These are phyloP conservation scores for Intellagama lesueurii DNA, from an alignment of 2,797 vertebrate species.

Conservation along the genomic window DNA sequence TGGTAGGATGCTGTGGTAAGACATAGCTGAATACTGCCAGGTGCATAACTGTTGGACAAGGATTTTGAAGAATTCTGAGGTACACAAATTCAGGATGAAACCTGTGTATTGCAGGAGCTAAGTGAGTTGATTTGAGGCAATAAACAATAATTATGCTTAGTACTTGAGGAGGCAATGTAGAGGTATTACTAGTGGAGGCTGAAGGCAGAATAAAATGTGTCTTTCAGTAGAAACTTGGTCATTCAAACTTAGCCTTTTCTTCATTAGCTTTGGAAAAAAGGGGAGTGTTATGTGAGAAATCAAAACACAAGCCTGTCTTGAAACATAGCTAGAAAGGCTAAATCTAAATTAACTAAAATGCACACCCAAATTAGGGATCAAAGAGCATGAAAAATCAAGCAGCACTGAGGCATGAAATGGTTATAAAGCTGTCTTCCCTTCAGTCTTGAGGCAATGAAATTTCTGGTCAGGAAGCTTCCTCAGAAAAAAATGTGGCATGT, in stretches of 20 bases:
- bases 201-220: slow-evolving; percentile 42
- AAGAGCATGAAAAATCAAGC: slow-evolving; percentile 71
- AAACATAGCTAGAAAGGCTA: slow-evolving; percentile 48
- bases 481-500: slow-evolving; percentile 35
- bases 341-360: slow-evolving; percentile 70
- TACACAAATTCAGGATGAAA: slow-evolving; percentile 21
- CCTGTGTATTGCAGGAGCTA: slow-evolving; percentile 28
- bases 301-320: slow-evolving; percentile 58
- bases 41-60: slow-evolving; percentile 31
- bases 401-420: slow-evolving; percentile 69
- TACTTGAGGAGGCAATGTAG: slow-evolving; percentile 56
- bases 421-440: slow-evolving; percentile 52
- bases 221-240: slow-evolving; percentile 38
- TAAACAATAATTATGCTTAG: slow-evolving; percentile 40
- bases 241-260: slow-evolving; percentile 58
- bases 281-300: slow-evolving; percentile 46
- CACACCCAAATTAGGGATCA: slow-evolving; percentile 70
- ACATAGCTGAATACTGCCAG: slow-evolving; percentile 36
- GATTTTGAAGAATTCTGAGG: neutral
- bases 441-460: slow-evolving; percentile 38
- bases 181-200: slow-evolving; percentile 54
- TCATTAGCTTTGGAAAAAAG: slow-evolving; percentile 59
- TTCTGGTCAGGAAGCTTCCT: slow-evolving; percentile 48
- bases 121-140: slow-evolving; percentile 53
- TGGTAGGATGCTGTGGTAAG: slow-evolving; percentile 34